phyloP scores from a whole-genome alignment of 2,797 vertebrate species.

The Liparis tanakae region DNA sequence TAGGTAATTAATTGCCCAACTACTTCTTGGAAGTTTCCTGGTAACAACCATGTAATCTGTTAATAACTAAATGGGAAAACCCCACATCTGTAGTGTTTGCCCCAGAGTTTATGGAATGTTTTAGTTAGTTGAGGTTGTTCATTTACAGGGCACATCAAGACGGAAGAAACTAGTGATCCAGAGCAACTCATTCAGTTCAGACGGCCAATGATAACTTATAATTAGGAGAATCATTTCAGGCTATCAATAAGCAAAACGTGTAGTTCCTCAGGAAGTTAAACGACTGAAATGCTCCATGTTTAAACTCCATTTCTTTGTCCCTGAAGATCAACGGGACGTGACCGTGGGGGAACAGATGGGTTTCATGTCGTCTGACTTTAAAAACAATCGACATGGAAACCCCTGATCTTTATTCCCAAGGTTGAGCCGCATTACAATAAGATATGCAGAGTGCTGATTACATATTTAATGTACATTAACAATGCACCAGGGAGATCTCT shows the following conservation, averaged over 20 bases:
- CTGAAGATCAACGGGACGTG: constrained; percentile 22
- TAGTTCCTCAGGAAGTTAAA: constrained; percentile 16
- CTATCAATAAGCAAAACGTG: neutral
- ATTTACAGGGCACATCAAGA: neutral
- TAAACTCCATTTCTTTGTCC: constrained; percentile 36
- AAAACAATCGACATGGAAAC: constrained; percentile 42
- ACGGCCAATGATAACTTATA: neutral
- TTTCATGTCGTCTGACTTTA: constrained; percentile 32
- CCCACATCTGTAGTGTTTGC: neutral
- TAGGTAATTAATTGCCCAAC: neutral
- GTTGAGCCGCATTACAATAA: constrained; percentile 11
- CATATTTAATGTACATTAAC: constrained; percentile 53
- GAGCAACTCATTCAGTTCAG: neutral
- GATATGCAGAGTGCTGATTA: constrained; percentile 38
- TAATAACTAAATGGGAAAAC: neutral
- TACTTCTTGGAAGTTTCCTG: neutral
- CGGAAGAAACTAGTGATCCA: neutral
- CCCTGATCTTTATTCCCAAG: neutral
- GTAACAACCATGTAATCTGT: too few relatives aligned
- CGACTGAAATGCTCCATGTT: constrained; percentile 21
- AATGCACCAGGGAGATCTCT: constrained; percentile 47
- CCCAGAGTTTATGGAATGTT: neutral
- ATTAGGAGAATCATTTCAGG: constrained; percentile 1
- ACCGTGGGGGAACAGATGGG: constrained; percentile 11
- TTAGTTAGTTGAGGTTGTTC: neutral